Base-by-base conservation (phyloP, 2,888 invertebrate genomes). In the Caenorhabditis sp. region DNA sequence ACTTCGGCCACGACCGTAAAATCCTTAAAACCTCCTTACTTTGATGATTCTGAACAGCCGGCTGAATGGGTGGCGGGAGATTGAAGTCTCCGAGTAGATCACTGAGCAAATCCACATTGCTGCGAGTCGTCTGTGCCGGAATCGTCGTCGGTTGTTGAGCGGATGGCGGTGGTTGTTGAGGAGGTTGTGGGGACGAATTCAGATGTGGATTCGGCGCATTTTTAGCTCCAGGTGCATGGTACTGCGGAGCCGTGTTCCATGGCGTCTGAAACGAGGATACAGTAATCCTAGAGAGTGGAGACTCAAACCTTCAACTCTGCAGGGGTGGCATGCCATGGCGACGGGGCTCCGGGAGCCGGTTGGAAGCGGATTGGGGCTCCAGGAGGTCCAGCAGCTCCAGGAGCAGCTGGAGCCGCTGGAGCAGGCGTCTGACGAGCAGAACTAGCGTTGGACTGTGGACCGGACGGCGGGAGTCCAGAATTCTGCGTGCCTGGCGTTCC, bases 51-150 rank as follows among this genome's bases (percentile, higher is more conserved):
- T 77, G 68, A 28, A 53, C 15, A 1, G 35, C 44, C 15, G 84
- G 84, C 61, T 84, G 81, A 18, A 84, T 44, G 0, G 84, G 26
- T 9, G 78, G 72, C 15, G 72, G 60, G 37, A 84, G 44, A 40
- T 74, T 69, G 58, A 85, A 70, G 32, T 85, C 85, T 13, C 83
- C 82, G n/a, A 84, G 76, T 5, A 85, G 53, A n/a, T 83, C 83
- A 24, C 80, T 76, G 44, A 85, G 65, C 26, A 84, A 47, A 70
- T 84, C 84, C 72, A 76, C 61, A n/a, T 67, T 76, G 67, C 58
- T 76, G 18, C 32, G 22, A 6, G 53, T 18, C 2, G 71, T 0
- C 13, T 22, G 64, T 56, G n/a, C 18, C 53, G 5, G 40, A 4
- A 13, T n/a, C n/a, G n/a, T n/a, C n/a, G n/a, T n/a, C n/a, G n/a